These are phyloP conservation scores for Nestor notabilis DNA, from an alignment of 2,113 vertebrate genomes.

Conservation along the genomic window DNA sequence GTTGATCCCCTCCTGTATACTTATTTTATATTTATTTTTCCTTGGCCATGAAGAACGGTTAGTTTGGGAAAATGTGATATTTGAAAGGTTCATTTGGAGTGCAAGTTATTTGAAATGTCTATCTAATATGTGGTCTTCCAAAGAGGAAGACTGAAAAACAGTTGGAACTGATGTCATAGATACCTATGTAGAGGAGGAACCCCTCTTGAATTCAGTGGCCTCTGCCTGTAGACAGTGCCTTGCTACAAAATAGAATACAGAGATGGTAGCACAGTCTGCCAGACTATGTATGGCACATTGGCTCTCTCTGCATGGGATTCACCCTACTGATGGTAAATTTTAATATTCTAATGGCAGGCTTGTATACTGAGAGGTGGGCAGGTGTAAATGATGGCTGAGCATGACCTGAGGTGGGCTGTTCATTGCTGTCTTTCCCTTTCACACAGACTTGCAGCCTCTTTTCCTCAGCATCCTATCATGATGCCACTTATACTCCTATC, in stretches of 20 bases:
- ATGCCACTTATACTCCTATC: background rate
- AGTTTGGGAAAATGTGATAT: background rate
- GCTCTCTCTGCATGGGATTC: background rate
- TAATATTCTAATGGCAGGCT: background rate
- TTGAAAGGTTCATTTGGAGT: background rate
- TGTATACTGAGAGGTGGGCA: background rate
- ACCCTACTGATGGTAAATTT: background rate
- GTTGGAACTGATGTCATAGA: background rate
- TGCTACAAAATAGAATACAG: background rate
- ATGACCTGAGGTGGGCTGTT: background rate
- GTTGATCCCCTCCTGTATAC: background rate
- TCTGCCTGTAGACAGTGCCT: background rate
- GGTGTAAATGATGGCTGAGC: background rate
- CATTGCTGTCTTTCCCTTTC: background rate
- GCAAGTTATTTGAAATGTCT: background rate
- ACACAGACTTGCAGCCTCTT: background rate
- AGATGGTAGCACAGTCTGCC: background rate
- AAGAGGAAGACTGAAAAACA: background rate
- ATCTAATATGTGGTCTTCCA: background rate
- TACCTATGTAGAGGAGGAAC: background rate
- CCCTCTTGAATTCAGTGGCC: background rate
- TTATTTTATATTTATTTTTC: background rate
- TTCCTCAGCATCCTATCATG: background rate
- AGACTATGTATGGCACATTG: background rate
- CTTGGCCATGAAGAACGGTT: background rate